Evolutionary conservation across 2,888 invertebrate species (phyloP), one percentile per base, ranked within the genome.

Genomic region (Lordiphosa fenestrarum): DNA sequence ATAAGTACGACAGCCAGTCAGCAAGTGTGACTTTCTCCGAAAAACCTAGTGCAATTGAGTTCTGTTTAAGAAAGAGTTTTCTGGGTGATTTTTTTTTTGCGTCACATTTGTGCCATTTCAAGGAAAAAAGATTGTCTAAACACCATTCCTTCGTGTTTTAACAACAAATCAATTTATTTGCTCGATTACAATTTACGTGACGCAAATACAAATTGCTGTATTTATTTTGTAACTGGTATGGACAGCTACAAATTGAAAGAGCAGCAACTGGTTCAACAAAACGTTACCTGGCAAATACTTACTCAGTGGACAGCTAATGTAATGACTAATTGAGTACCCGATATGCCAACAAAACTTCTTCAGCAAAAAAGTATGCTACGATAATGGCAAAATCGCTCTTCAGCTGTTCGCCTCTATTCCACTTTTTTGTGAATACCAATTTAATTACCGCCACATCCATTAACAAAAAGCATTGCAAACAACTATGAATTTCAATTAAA

Each of bases 101-200:
- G 1, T 4, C 23, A 1, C 6, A 6, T 6, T 23, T 37, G 37
- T 12, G 23, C 13, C 30, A 13, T 25, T 23, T 39, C 25, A 47
- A 33, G 21, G 12, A 35, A 44, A 48, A 9, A 4, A 30, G 9
- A 10, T 30, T 10, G 30, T 30, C 3, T 30, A 30, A 30, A 30
- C 23, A 6, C 1, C 23, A 4, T 9, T 10, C 9, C 10, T 30
- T 30, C 30, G 30, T 30, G 30, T 10, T 76, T 74, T 65, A 72
- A 74, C 85, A 77, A 71, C 80, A 77, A 77, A 75, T 85, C 80
- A 85, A 75, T 78, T 74, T 83, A 71, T 82, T 77, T 71, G 60
- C 83, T 59, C 78, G 85, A 82, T 84, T 84, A 74, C 69, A 69
- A 56, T 64, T 62, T 80, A 77, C 77, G 77, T 77, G 77, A 85